Evolutionary conservation across 2,797 vertebrate species (phyloP).

Genomic region (Cryptoprocta ferox): DNA sequence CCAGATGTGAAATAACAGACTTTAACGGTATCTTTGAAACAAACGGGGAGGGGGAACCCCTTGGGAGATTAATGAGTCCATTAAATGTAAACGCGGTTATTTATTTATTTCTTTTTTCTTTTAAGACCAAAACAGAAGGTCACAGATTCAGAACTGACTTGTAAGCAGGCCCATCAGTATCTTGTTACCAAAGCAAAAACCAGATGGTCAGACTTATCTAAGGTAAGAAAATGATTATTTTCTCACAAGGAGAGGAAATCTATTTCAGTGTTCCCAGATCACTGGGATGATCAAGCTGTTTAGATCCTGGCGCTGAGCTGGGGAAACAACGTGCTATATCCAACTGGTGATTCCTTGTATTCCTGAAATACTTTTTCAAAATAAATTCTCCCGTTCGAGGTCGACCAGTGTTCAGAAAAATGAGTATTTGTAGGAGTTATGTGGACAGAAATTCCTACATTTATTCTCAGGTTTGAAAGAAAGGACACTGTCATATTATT

Average conservation of each 20-base stretch:
- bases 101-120: constrained; percentile 70
- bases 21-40: constrained; percentile 71
- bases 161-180: constrained; percentile 90
- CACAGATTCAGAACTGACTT: constrained; percentile 85
- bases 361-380: neutral
- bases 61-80: constrained; percentile 70
- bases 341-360: neutral
- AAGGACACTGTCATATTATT: neutral
- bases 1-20: constrained; percentile 75
- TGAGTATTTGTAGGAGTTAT: neutral
- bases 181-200: constrained; percentile 87
- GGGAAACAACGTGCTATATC: neutral
- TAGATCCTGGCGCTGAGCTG: neutral
- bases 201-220: constrained; percentile 89
- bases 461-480: neutral
- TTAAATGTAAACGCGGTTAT: constrained; percentile 59
- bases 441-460: neutral
- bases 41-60: constrained; percentile 15
- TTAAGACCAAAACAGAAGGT: constrained; percentile 84
- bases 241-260: constrained; percentile 63
- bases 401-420: neutral
- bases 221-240: constrained; percentile 84
- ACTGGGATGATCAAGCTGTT: neutral
- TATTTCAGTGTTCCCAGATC: neutral
- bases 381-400: neutral